phyloP scores from a whole-genome alignment of 1,140 invertebrate species.

The Drosophila malerkotliana region DNA sequence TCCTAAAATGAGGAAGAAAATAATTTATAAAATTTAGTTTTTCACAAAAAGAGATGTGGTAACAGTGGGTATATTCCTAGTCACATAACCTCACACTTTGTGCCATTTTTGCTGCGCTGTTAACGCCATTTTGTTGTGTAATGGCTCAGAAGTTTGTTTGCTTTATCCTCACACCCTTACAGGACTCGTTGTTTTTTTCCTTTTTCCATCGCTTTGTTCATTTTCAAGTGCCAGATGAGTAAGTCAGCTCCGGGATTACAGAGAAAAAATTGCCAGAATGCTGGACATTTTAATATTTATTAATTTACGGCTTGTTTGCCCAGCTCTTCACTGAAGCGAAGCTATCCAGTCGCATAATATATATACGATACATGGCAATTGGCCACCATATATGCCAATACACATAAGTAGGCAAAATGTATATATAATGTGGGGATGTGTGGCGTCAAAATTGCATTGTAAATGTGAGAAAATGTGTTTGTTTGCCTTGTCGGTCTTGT shows the following conservation, averaged over 20 bases:
- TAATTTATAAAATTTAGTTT: too few relatives aligned
- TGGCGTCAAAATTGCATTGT: conserved; percentile 43
- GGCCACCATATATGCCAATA: too few relatives aligned
- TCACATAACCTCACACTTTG: not conserved
- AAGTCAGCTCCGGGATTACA: conserved; percentile 14
- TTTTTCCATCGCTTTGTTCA: conserved; percentile 11
- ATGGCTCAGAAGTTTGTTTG: conserved; percentile 71
- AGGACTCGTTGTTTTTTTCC: conserved; percentile 7
- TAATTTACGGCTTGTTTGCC: conserved; percentile 66
- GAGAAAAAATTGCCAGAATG: not conserved
- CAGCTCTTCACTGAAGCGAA: conserved; percentile 45
- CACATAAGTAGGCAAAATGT: not conserved
- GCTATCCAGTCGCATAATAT: conserved; percentile 41
- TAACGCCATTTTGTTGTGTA: conserved; percentile 72
- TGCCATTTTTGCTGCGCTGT: conserved; percentile 36
- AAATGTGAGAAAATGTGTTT: conserved; percentile 26
- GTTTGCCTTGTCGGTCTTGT: conserved; percentile 43
- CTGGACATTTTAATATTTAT: conserved; percentile 67
- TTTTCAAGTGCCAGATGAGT: conserved; percentile 46
- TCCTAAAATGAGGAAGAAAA: too few relatives aligned
- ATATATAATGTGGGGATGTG: not conserved
- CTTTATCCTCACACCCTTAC: not conserved
- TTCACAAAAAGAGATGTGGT: too few relatives aligned
- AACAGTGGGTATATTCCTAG: too few relatives aligned
- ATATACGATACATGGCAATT: not conserved